Conservation (phyloP, 2,888 invertebrate genomes). For the Amitus sp. region DNA sequence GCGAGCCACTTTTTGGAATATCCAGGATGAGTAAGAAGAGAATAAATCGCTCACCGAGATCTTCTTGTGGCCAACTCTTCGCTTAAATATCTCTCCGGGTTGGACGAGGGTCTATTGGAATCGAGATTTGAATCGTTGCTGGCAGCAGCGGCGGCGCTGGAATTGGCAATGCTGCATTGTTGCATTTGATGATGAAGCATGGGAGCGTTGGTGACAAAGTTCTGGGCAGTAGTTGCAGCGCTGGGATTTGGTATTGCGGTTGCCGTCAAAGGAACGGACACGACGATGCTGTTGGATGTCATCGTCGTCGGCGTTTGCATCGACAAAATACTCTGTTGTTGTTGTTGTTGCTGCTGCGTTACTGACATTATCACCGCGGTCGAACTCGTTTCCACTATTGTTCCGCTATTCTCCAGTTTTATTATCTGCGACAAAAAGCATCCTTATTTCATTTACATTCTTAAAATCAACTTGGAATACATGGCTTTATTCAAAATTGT, state of each 20-base stretch:
- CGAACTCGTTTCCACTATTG: slow-evolving; percentile 51
- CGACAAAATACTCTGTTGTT: no score
- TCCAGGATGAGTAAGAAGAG: no score
- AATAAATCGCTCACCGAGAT: slow-evolving; percentile 67
- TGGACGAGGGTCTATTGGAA: no score
- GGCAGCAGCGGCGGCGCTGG: slow-evolving; percentile 49
- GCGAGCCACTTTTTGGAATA: no score
- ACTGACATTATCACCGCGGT: slow-evolving; percentile 60
- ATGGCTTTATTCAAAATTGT: no score
- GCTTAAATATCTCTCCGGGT: slow-evolving; percentile 65
- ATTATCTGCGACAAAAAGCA: no score
- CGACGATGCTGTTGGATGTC: slow-evolving; percentile 70
- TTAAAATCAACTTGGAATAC: no score
- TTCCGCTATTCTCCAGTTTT: slow-evolving; percentile 53
- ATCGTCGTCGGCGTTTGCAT: slow-evolving; percentile 56
- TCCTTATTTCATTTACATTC: no score
- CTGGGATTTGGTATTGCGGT: slow-evolving; percentile 63
- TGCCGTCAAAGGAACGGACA: slow-evolving; percentile 72
- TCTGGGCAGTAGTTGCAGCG: slow-evolving; percentile 53
- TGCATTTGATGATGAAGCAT: slow-evolving; percentile 62
- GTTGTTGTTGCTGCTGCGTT: slow-evolving; percentile 56
- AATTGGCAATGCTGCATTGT: slow-evolving; percentile 59
- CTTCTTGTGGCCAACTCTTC: slow-evolving; percentile 65
- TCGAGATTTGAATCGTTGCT: slow-evolving; percentile 46
- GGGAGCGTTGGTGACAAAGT: slow-evolving; percentile 56